A percentile compares a stretch with the other conserved stretches of the same genome.
Conservation (phyloP, 2,113 vertebrate genomes). For the Thermophis baileyi region DNA sequence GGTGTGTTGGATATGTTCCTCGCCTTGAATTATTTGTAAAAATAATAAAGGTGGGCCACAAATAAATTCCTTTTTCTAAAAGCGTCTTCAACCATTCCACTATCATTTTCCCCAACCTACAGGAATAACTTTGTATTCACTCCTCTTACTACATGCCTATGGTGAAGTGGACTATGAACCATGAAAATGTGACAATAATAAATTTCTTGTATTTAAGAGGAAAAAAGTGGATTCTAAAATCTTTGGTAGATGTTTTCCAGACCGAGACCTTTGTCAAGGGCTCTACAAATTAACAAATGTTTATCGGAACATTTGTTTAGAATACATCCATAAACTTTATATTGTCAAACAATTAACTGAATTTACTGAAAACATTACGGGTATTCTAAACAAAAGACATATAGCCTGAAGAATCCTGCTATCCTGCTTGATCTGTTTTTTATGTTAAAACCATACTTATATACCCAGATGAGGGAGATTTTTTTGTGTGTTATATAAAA, state of each 20-base stretch:
- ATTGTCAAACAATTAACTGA: background rate
- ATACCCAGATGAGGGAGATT: background rate
- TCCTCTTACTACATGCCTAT: background rate
- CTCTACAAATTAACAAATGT: background rate
- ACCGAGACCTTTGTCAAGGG: background rate
- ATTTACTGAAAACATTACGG: background rate
- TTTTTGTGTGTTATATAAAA: background rate
- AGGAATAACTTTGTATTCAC: background rate
- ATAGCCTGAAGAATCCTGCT: background rate
- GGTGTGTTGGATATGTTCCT: background rate
- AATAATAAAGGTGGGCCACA: background rate
- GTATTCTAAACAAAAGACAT: background rate
- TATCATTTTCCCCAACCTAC: background rate
- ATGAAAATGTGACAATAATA: background rate
- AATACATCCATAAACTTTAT: background rate
- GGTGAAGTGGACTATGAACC: background rate
- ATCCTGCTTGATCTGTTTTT: background rate
- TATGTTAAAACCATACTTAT: background rate
- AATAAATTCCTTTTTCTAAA: background rate
- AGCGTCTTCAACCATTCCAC: background rate
- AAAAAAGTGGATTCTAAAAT: background rate
- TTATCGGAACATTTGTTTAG: background rate
- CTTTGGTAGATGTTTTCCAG: background rate
- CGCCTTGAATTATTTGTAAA: background rate
- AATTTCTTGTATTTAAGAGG: background rate